Evolutionary conservation across 2,113 vertebrate genomes (phyloP), one percentile per base, ranked within the genome.

Genomic region (Vulpes vulpes): DNA sequence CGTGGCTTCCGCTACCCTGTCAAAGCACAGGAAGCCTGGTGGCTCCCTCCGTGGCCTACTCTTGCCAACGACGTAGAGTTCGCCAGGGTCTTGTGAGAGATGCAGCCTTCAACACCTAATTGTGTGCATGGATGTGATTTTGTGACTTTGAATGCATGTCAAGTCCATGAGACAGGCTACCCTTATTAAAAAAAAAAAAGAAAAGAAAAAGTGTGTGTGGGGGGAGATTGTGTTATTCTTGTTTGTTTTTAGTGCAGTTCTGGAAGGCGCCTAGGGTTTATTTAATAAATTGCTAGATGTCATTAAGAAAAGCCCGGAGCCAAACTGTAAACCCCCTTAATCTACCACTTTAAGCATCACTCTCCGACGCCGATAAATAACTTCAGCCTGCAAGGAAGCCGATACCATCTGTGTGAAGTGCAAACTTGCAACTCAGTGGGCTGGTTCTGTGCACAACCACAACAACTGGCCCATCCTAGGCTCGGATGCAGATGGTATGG

Each of bases 11-110:
- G 17, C 30, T 30, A 4, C 2, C 87, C 74, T 73, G 19, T 74
- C 85, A 93, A 93, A 93, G 74, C 32, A 67, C 85, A 93, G 95
- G 96, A 97, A 96, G 79, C 43, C 19, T 6, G 59, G 16, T 69
- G 8, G 4, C 38, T 64, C 51, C 27, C 30, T 14, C 55, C 1
- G 17, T 5, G 71, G 57, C 65, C 32, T 65, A 2, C 32, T 65
- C 38, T 92, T 5, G 8, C 64, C 55, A 57, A 19, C 17, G 27
- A 57, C 30, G 59, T 19, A 53, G 65, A 49, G 76, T 76, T 80
- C 25, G 16, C 38, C 4, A 0, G 8, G 32, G 20, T n/a, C 64
- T 32, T 65, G 43, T 27, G 93, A 94, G 67, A 90, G 27, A 30
- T 0, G 35, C 12, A 65, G 62, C 69, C 35, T 64, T 93, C 27